Percentiles rank a stretch among this genome's conserved stretches.
Conservation (phyloP, 2,888 invertebrate genomes). For the Papilio demoleus region DNA sequence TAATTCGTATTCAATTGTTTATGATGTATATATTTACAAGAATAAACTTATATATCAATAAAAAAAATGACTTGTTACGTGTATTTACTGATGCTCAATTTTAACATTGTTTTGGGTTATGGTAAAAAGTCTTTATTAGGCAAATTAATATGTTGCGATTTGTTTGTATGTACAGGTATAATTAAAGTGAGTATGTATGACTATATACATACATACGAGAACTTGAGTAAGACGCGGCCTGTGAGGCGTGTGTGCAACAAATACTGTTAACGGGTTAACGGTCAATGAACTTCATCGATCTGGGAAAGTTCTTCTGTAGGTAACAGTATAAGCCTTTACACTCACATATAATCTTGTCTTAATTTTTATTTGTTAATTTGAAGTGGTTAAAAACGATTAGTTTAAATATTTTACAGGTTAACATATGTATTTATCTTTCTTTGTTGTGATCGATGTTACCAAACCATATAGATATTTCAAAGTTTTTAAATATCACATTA, state of each 20-base stretch:
- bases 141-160: background rate
- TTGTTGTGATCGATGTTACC: too few species aligned
- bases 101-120: too few species aligned
- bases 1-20: too few species aligned
- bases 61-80: too few species aligned
- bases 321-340: conserved; percentile 2
- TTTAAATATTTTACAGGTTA: background rate
- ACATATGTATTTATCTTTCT: too few species aligned
- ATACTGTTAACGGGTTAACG: conserved; percentile 26
- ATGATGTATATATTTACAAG: too few species aligned
- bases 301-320: conserved; percentile 21
- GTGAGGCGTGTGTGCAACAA: conserved; percentile 14
- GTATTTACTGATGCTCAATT: too few species aligned
- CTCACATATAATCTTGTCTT: background rate
- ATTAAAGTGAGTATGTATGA: background rate
- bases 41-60: too few species aligned
- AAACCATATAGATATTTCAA: too few species aligned
- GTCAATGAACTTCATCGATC: conserved; percentile 34
- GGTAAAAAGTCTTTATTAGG: too few species aligned
- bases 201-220: background rate
- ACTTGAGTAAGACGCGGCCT: background rate
- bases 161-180: background rate
- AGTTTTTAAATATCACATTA: too few species aligned
- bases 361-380: background rate
- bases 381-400: background rate